A percentile compares a stretch with the other conserved stretches of the same genome.
Evolutionary conservation across 2,113 vertebrate genomes (phyloP).

Genomic region (Mesocricetus auratus): DNA sequence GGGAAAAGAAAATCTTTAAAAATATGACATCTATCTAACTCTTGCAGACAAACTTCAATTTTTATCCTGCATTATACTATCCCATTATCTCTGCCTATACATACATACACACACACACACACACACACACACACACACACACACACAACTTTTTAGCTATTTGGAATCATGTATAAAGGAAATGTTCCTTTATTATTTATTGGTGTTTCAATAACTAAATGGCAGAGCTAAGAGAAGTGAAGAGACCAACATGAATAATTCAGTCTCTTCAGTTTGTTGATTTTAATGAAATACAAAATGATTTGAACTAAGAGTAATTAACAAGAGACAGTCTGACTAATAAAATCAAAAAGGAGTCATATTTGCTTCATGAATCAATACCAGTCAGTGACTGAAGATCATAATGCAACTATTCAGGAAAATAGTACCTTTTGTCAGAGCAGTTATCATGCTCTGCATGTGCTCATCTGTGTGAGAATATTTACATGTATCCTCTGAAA

Average conservation of each 20-base stretch:
- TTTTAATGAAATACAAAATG: conserved; percentile 94
- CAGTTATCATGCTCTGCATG: conserved; percentile 88
- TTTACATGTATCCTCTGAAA: conserved; percentile 72
- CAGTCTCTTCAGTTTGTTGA: conserved; percentile 94
- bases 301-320: conserved; percentile 95
- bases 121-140: not conserved
- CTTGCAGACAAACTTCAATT: conserved; percentile 44
- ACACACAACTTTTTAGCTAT: not conserved
- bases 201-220: conserved; percentile 76
- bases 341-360: conserved; percentile 90
- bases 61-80: conserved; percentile 67
- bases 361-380: conserved; percentile 91
- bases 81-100: not conserved
- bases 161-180: conserved; percentile 54
- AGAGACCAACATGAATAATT: conserved; percentile 85
- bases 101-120: not conserved
- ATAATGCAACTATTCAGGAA: conserved; percentile 87
- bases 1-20: not conserved
- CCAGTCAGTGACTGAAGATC: conserved; percentile 86
- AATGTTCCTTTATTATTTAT: conserved; percentile 62
- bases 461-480: conserved; percentile 69
- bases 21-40: not conserved
- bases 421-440: conserved; percentile 87
- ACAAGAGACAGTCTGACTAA: conserved; percentile 89
- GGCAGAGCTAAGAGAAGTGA: not conserved